These are phyloP conservation scores for Resseliella maxima DNA, from an alignment of 2,888 invertebrate genomes.

Conservation along the genomic window DNA sequence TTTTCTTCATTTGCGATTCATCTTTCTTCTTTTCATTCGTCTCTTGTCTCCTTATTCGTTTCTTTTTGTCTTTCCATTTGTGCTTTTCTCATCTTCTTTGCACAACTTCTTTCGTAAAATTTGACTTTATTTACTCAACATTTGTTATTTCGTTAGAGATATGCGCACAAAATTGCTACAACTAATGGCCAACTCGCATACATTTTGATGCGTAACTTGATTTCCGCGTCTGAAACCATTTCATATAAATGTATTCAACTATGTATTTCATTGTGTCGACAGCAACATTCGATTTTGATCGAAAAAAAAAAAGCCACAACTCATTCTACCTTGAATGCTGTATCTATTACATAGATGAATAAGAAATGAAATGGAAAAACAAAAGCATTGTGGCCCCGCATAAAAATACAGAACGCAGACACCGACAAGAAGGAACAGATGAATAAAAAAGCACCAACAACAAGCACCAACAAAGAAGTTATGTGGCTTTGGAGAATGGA, in stretches of 20 bases:
- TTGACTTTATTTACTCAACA: too few relatives aligned
- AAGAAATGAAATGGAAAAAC: neutral
- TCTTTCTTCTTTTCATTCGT: neutral
- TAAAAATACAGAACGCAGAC: neutral
- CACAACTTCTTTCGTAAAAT: neutral
- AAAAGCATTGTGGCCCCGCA: neutral
- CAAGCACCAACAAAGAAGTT: neutral
- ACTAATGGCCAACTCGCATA: constrained; percentile 19
- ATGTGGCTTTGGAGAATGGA: neutral
- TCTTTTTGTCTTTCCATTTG: neutral
- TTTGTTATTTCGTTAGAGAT: constrained; percentile 30
- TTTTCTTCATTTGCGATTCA: neutral
- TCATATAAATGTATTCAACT: neutral
- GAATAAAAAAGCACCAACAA: neutral
- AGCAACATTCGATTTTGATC: neutral
- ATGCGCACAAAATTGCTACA: constrained; percentile 11
- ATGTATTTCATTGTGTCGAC: neutral
- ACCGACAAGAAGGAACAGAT: neutral
- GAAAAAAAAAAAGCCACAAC: constrained; percentile 20
- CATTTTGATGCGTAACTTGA: neutral
- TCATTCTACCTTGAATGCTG: constrained; percentile 39
- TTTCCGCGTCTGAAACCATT: neutral
- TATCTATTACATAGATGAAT: constrained; percentile 15
- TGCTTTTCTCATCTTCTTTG: neutral
- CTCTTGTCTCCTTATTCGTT: neutral